phyloP scores from a whole-genome alignment of 2,113 vertebrate genomes.

The Oreochromis tanganicae region DNA sequence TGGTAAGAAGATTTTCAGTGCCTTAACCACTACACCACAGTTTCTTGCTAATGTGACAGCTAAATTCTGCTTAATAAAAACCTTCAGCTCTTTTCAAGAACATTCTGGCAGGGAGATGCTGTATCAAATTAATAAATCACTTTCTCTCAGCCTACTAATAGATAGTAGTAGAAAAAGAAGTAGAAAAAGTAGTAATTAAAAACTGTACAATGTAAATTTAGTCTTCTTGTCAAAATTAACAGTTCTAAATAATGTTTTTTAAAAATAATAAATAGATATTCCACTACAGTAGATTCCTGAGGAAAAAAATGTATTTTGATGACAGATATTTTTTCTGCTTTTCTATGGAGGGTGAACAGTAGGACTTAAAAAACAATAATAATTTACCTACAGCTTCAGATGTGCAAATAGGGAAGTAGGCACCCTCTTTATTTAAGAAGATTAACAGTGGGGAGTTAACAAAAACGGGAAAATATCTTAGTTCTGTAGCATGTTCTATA shows the following conservation, averaged over 20 bases:
- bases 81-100: background rate
- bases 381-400: background rate
- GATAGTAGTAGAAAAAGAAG: background rate
- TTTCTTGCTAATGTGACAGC: background rate
- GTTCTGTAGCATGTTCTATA: background rate
- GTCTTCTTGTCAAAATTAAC: background rate
- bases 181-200: background rate
- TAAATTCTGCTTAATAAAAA: background rate
- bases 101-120: background rate
- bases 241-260: background rate
- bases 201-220: background rate
- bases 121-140: background rate
- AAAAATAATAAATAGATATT: background rate
- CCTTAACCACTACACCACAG: background rate
- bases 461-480: background rate
- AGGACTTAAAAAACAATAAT: background rate
- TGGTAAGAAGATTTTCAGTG: background rate
- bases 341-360: background rate
- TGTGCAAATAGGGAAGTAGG: background rate
- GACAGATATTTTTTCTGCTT: background rate
- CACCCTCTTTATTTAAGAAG: background rate
- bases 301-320: background rate
- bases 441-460: background rate
- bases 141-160: background rate
- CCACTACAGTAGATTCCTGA: background rate